Evolutionary conservation across 1,140 invertebrate species (phyloP).

Genomic region (Calosoma granatense): DNA sequence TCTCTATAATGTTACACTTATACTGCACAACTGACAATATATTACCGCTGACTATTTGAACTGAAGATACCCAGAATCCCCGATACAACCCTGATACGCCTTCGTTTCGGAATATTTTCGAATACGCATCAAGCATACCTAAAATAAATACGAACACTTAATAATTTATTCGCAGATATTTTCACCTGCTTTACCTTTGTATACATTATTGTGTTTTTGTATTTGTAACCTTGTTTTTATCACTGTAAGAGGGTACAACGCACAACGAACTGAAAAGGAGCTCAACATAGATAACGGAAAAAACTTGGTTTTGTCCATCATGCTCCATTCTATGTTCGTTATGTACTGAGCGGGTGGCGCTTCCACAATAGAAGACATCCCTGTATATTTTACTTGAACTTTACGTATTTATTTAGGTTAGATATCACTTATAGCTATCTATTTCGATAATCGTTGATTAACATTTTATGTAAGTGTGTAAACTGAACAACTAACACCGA

Average conservation of each 20-base stretch:
- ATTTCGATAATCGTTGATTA: constrained; percentile 4
- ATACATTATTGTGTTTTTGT: constrained; percentile 72
- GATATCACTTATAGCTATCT: not conserved
- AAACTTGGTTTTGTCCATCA: constrained; percentile 95
- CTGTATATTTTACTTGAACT: not conserved
- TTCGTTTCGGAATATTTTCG: constrained; percentile 81
- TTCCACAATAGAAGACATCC: constrained; percentile 22
- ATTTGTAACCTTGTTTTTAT: constrained; percentile 94
- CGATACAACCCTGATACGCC: constrained; percentile 81
- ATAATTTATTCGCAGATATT: constrained; percentile 11
- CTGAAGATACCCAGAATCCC: constrained; percentile 90
- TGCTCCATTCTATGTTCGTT: constrained; percentile 93
- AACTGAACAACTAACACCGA: not conserved
- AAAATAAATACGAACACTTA: constrained; percentile 20
- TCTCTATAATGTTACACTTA: not conserved
- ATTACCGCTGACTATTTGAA: constrained; percentile 49
- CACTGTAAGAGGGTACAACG: constrained; percentile 91
- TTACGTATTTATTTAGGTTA: not conserved
- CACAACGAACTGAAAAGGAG: constrained; percentile 76
- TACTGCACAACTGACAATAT: not conserved
- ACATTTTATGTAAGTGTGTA: not conserved
- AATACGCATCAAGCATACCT: constrained; percentile 83
- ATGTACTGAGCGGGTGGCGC: constrained; percentile 53
- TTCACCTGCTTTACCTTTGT: constrained; percentile 46
- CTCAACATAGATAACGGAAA: constrained; percentile 83